phyloP scores from a whole-genome alignment of 2,888 invertebrate genomes.

The Lasiommata megera region DNA sequence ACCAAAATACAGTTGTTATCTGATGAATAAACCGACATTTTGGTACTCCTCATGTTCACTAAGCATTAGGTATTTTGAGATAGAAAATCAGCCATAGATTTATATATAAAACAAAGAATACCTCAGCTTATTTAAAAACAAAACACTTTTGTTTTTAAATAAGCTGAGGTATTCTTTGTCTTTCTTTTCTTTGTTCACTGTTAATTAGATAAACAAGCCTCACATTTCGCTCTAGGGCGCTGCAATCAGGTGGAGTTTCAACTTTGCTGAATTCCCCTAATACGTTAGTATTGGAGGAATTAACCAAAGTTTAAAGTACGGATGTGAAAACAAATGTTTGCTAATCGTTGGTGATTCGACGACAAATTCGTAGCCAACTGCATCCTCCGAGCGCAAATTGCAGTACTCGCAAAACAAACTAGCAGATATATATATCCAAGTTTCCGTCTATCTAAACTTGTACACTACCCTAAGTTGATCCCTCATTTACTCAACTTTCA shows the following conservation, averaged over 20 bases:
- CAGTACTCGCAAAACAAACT: constrained; percentile 22
- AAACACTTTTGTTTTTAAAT: too few relatives aligned
- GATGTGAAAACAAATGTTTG: constrained; percentile 11
- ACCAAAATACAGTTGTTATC: too few relatives aligned
- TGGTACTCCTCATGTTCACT: too few relatives aligned
- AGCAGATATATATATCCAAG: constrained; percentile 51
- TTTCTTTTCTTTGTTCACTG: too few relatives aligned
- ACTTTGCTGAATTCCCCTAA: too few relatives aligned
- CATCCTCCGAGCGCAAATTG: constrained; percentile 25
- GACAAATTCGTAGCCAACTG: constrained; percentile 15
- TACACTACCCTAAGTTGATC: constrained; percentile 41
- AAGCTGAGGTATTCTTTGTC: too few relatives aligned
- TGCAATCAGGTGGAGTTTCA: background rate
- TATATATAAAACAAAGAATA: too few relatives aligned
- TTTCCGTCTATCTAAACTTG: constrained; percentile 43
- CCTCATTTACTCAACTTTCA: constrained; percentile 42
- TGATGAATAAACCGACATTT: too few relatives aligned
- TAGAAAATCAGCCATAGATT: too few relatives aligned
- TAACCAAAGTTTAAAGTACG: background rate
- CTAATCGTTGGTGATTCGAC: constrained; percentile 14
- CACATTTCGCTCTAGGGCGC: background rate
- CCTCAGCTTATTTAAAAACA: too few relatives aligned
- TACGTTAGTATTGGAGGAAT: background rate
- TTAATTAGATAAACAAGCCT: background rate
- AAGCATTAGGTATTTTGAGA: too few relatives aligned